Evolutionary conservation across 1,140 invertebrate species (phyloP).

Genomic region (Wiebesia pumilae): DNA sequence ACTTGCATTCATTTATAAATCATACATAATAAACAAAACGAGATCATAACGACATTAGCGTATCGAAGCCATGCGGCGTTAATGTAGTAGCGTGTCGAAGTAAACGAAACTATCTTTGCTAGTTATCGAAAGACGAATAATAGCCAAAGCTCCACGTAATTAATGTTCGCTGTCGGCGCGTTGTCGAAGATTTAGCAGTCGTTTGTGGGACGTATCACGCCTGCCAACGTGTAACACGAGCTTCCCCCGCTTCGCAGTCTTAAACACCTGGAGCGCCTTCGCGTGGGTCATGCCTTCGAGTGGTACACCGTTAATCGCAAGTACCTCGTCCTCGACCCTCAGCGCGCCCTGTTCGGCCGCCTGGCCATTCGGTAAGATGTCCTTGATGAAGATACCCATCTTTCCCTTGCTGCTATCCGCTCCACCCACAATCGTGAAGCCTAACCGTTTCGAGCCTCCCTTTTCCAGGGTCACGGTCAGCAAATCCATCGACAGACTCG

Average conservation of each 20-base stretch:
- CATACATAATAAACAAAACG: background rate
- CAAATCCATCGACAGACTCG: constrained; percentile 66
- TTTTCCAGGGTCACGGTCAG: constrained; percentile 76
- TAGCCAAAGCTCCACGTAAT: background rate
- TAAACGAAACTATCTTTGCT: background rate
- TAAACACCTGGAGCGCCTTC: constrained; percentile 80
- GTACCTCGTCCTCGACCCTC: constrained; percentile 80
- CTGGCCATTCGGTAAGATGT: constrained; percentile 81
- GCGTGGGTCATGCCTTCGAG: constrained; percentile 80
- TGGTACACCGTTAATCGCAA: constrained; percentile 79
- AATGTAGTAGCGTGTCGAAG: constrained; percentile 4
- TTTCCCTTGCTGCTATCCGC: constrained; percentile 81
- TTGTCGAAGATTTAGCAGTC: background rate
- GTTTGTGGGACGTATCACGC: constrained; percentile 70
- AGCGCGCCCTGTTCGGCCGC: constrained; percentile 81
- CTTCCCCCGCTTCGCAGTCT: constrained; percentile 79
- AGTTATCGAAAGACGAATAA: background rate
- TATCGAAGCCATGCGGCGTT: background rate
- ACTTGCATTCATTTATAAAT: background rate
- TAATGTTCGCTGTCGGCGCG: background rate
- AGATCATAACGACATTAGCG: background rate
- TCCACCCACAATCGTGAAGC: constrained; percentile 85
- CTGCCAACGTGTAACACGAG: constrained; percentile 79
- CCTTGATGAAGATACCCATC: constrained; percentile 85
- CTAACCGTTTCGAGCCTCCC: constrained; percentile 80